Percentiles rank a stretch among this genome's conserved stretches.
phyloP scores from a whole-genome alignment of 2,797 vertebrate species.

The Sebastes alutus region DNA sequence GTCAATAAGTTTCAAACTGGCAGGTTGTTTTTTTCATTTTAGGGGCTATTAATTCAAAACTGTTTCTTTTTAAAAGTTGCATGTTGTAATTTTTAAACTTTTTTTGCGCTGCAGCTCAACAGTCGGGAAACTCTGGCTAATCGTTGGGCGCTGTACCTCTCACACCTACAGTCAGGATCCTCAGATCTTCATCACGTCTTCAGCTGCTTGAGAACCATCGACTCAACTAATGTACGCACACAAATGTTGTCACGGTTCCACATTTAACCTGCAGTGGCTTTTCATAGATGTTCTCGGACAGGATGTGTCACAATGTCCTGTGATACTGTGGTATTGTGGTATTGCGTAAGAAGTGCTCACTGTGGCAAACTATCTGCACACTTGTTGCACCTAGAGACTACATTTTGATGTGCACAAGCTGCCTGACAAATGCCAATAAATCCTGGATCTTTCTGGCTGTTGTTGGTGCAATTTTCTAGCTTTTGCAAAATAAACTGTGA shows the following conservation, averaged over 20 bases:
- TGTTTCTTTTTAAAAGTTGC: neutral
- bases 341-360: conserved; percentile 26
- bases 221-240: conserved; percentile 87
- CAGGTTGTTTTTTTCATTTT: neutral
- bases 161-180: conserved; percentile 84
- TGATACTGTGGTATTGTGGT: conserved; percentile 6
- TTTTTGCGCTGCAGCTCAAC: conserved; percentile 54
- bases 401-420: neutral
- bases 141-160: conserved; percentile 87
- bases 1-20: neutral
- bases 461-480: neutral
- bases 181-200: conserved; percentile 89
- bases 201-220: conserved; percentile 89
- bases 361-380: neutral
- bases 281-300: conserved; percentile 10
- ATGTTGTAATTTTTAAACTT: neutral
- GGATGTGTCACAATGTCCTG: conserved; percentile 43
- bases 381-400: neutral
- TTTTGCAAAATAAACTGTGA: neutral
- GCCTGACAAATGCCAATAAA: neutral
- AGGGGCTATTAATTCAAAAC: no score
- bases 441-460: neutral
- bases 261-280: neutral
- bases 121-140: conserved; percentile 76
- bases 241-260: neutral